A percentile compares a stretch with the other conserved stretches of the same genome.
Evolutionary conservation across 64 coral and sea anemone species (phyloP).

Genomic region (Stichodactyla helianthus): DNA sequence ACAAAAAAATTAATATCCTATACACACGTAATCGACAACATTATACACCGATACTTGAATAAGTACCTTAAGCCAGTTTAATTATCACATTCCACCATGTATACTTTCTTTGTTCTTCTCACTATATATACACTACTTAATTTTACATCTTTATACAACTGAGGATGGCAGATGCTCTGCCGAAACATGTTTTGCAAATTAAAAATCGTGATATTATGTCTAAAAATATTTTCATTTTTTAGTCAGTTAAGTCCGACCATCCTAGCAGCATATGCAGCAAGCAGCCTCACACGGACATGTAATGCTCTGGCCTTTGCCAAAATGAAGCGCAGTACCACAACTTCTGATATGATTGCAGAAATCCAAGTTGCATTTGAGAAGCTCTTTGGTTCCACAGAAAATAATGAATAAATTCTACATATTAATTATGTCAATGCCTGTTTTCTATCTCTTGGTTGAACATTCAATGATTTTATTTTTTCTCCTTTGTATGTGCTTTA

Average conservation of each 20-base stretch:
- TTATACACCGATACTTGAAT: too few species aligned
- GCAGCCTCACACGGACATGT: slow-evolving; percentile 80
- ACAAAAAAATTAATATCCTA: too few species aligned
- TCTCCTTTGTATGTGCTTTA: too few species aligned
- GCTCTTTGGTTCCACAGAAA: slow-evolving; percentile 38
- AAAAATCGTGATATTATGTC: too few species aligned
- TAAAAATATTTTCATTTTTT: not conserved
- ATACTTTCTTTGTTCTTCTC: too few species aligned
- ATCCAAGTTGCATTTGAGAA: slow-evolving; percentile 74
- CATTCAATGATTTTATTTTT: not conserved
- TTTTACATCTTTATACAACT: too few species aligned
- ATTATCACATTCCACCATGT: too few species aligned
- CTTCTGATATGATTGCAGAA: slow-evolving; percentile 87
- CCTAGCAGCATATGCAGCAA: slow-evolving; percentile 86
- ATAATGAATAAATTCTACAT: not conserved
- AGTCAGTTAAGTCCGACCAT: slow-evolving; percentile 39
- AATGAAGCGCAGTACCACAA: slow-evolving; percentile 70
- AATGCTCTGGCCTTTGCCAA: slow-evolving; percentile 76
- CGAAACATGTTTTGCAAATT: too few species aligned
- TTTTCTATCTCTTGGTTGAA: not conserved
- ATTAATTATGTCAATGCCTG: not conserved
- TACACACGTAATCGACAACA: too few species aligned
- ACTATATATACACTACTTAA: too few species aligned
- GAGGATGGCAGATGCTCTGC: too few species aligned
- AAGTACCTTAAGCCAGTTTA: too few species aligned